Base-by-base conservation (phyloP, 2,888 invertebrate species). In the Pandemis heparana region DNA sequence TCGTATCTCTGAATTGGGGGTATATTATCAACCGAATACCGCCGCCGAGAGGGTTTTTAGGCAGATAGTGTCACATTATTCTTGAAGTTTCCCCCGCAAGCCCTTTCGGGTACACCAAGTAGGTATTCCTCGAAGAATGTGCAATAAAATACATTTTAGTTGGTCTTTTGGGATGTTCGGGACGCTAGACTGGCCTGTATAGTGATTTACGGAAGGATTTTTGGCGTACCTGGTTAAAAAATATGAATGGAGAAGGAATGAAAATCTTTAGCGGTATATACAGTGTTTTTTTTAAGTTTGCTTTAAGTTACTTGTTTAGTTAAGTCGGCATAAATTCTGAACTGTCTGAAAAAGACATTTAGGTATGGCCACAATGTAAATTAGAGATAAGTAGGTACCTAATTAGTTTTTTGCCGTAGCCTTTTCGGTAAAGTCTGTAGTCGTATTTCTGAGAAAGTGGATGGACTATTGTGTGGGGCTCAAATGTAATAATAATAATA, bases 51-150 rank as follows among this genome's bases (percentile, higher is more conserved):
- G 76, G 75, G 76, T 66, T 70, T 68, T 64, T 64, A 64, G 74
- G 53, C 59, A 79, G 81, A 80, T 80, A 80, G 76, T 78, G 81
- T 80, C 80, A 81, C 80, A 79, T 81, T 79, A 80, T 78, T 80
- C 73, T 75, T 77, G 71, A 81, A 78, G 73, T 81, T 80, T 78
- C 77, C 53, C 67, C 59, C 70, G 66, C 61, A 46, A 71, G 66
- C 64, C 75, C 75, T 71, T 75, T 75, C 18, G 67, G 67, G 75
- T 53, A 71, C 48, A 72, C 75, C 16, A 56, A 53, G 51, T 39
- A 53, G 69, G 65, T 46, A 64, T 76, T 72, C 75, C 71, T 71
- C 62, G 65, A 51, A 62, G 59, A 59, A 64, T 69, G 64, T 61
- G 71, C 56, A 65, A 75, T 75, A 75, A 75, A 75, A 69, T 65